Percentiles rank a stretch among this genome's conserved stretches.
phyloP scores from a whole-genome alignment of 2,797 vertebrate genomes.

The Echeneis naucrates region DNA sequence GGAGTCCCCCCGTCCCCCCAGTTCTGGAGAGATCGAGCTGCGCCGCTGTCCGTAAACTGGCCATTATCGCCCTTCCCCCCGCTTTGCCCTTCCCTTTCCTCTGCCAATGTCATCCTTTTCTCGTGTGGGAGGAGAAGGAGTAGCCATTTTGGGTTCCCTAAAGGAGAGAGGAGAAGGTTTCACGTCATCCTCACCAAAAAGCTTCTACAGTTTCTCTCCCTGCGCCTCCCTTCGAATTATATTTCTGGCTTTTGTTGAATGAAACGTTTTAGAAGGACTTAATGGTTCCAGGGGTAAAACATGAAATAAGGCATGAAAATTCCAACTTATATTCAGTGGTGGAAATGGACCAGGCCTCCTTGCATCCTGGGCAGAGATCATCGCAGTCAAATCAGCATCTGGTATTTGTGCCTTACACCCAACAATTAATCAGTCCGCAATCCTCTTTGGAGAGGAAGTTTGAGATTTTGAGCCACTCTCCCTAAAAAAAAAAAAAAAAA shows the following conservation, averaged over 20 bases:
- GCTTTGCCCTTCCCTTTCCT: conserved; percentile 60
- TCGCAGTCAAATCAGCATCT: conserved; percentile 58
- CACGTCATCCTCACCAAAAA: conserved; percentile 5
- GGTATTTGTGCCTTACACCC: conserved; percentile 48
- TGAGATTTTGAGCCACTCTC: too few species aligned
- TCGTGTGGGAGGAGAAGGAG: conserved; percentile 58
- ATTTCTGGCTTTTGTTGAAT: conserved; percentile 31
- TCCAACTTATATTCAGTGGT: conserved; percentile 23
- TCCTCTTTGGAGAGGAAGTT: conserved; percentile 29
- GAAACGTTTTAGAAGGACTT: conserved; percentile 37
- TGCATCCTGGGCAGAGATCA: conserved; percentile 48
- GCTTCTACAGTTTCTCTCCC: conserved; percentile 6
- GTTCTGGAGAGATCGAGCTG: conserved; percentile 32
- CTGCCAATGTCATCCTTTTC: conserved; percentile 72
- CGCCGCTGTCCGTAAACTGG: conserved; percentile 58
- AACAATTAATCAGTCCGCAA: conserved; percentile 50
- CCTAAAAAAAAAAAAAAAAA: too few species aligned
- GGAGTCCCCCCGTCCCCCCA: conserved; percentile 31
- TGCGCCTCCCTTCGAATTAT: conserved; percentile 20
- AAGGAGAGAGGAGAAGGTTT: conserved; percentile 46
- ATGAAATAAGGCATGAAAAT: conserved; percentile 14
- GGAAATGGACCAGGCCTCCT: conserved; percentile 35
- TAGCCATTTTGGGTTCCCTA: conserved; percentile 74
- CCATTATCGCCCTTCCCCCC: conserved; percentile 30
- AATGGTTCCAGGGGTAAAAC: conserved; percentile 24